phyloP scores from a whole-genome alignment of 2,888 invertebrate genomes.

The Stictocephala bisonia region DNA sequence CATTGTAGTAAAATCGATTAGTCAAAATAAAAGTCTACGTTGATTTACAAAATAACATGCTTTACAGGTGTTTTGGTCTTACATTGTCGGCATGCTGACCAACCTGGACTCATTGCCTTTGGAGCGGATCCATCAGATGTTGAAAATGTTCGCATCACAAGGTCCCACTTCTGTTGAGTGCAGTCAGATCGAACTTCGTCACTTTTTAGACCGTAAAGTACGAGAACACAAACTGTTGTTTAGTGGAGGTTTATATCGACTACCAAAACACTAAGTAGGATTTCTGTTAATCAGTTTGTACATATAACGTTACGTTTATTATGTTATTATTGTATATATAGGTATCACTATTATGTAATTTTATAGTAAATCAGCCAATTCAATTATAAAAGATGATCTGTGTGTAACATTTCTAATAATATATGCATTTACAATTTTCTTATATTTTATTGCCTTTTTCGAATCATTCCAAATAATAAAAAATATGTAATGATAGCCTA shows the following conservation, averaged over 20 bases:
- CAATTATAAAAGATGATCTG: no score
- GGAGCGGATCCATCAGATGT: conserved; percentile 95
- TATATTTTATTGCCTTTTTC: no score
- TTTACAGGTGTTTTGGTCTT: conserved; percentile 90
- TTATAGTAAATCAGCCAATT: no score
- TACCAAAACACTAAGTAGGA: conserved; percentile 72
- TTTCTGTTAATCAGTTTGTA: not conserved
- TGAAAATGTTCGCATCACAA: conserved; percentile 96
- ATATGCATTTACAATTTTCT: no score
- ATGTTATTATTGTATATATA: no score
- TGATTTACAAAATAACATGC: not conserved
- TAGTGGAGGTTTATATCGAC: conserved; percentile 87
- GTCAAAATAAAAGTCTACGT: not conserved
- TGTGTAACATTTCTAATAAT: no score
- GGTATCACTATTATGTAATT: no score
- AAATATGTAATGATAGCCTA: no score
- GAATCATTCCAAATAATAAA: no score
- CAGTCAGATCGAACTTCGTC: conserved; percentile 85
- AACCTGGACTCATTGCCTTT: conserved; percentile 92
- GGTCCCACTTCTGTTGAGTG: conserved; percentile 89
- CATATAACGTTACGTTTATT: no score
- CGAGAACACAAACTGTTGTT: conserved; percentile 88
- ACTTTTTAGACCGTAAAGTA: conserved; percentile 93
- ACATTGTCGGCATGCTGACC: conserved; percentile 96
- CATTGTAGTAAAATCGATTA: no score